These are phyloP conservation scores for Tapirus indicus DNA, from an alignment of 2,797 vertebrate genomes.

Conservation along the genomic window DNA sequence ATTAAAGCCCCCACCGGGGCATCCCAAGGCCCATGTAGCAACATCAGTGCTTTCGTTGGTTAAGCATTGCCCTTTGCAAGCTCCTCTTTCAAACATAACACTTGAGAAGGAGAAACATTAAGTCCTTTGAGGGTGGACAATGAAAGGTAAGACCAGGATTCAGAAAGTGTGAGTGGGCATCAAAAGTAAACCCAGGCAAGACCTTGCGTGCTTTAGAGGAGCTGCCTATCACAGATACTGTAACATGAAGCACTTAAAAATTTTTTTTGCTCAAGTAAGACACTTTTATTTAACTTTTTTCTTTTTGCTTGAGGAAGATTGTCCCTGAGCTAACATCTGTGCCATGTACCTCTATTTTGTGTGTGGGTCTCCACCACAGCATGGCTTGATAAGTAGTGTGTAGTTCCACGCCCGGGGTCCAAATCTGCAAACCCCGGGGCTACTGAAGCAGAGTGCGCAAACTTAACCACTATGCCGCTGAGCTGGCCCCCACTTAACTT, in stretches of 20 bases:
- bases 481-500: neutral
- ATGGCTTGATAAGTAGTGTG: no score
- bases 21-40: fast-evolving
- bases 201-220: no score
- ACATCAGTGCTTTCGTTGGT: neutral
- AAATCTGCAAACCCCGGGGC: no score
- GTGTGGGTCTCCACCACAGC: no score
- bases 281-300: neutral
- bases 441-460: no score
- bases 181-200: neutral
- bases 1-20: fast-evolving
- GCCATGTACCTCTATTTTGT: no score
- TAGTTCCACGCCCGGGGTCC: no score
- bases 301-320: no score
- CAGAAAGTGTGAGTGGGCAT: neutral
- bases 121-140: neutral
- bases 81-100: neutral
- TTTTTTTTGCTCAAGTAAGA: neutral
- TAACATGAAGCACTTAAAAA: neutral
- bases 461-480: no score
- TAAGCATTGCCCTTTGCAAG: neutral
- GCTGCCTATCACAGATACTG: neutral
- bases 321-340: no score
- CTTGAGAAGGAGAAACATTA: no score
- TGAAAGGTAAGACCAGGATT: neutral